These are phyloP conservation scores for Papio anubis DNA, from an alignment of 2,113 vertebrate species.

Conservation along the genomic window DNA sequence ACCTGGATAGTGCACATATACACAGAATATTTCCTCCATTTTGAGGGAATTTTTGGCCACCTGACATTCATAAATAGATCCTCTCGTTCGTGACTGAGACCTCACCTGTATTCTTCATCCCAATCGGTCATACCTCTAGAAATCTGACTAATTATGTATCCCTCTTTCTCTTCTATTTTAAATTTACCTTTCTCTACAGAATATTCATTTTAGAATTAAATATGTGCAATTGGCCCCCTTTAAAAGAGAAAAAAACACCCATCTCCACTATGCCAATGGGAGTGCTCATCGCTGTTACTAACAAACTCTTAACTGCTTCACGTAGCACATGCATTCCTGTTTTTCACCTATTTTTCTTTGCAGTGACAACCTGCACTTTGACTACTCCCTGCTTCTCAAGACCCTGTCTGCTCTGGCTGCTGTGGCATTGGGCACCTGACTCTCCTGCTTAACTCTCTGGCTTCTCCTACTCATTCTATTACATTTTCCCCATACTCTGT, in stretches of 20 bases:
- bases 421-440: neutral
- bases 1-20: rapidly evolving
- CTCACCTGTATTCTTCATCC: too few relatives aligned
- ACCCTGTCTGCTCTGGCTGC: rapidly evolving
- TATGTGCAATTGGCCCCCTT: neutral
- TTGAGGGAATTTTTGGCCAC: neutral
- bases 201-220: neutral
- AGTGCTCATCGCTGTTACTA: rapidly evolving
- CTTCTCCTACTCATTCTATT: neutral
- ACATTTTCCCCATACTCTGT: too few relatives aligned
- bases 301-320: neutral
- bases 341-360: neutral
- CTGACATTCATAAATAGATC: neutral
- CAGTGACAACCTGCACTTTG: neutral
- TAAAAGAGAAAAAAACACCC: neutral
- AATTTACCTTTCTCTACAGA: neutral
- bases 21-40: neutral
- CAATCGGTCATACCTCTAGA: neutral
- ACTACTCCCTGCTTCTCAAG: neutral
- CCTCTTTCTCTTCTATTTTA: neutral
- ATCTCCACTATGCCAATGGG: rapidly evolving
- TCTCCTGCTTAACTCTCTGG: neutral
- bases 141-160: neutral
- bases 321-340: neutral
- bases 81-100: rapidly evolving